These are phyloP conservation scores for Trimorus sp. DNA, from an alignment of 2,888 invertebrate genomes.

Conservation along the genomic window DNA sequence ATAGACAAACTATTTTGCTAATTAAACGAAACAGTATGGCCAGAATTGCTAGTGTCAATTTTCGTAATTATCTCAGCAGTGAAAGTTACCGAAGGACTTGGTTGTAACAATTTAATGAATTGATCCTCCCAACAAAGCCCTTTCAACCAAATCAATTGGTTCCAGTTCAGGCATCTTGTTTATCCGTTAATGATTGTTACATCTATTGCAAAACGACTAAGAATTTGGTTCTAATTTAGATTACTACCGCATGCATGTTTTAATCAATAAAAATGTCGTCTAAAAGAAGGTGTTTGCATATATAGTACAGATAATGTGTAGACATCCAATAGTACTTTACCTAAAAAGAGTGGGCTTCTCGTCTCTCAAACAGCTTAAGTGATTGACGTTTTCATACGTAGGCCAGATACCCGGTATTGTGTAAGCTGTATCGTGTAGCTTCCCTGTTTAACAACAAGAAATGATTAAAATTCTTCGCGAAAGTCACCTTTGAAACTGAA, in stretches of 20 bases:
- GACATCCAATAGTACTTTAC: conserved; percentile 47
- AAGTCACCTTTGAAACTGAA: background rate
- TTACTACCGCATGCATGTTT: conserved; percentile 1
- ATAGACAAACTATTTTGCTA: too few relatives aligned
- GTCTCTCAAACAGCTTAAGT: conserved; percentile 72
- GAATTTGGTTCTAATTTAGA: background rate
- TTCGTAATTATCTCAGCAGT: too few relatives aligned
- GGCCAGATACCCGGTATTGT: conserved; percentile 75
- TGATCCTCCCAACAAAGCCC: too few relatives aligned
- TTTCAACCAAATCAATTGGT: too few relatives aligned
- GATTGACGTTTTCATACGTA: conserved; percentile 74
- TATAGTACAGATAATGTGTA: conserved; percentile 21
- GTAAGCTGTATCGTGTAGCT: conserved; percentile 70
- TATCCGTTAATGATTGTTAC: too few relatives aligned
- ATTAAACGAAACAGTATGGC: too few relatives aligned
- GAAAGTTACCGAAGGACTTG: too few relatives aligned
- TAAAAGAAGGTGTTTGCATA: conserved; percentile 24
- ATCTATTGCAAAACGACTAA: too few relatives aligned
- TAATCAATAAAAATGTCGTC: conserved; percentile 47
- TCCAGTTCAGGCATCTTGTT: too few relatives aligned
- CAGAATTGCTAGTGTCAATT: too few relatives aligned
- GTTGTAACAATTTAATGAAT: too few relatives aligned
- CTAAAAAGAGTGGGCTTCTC: conserved; percentile 71
- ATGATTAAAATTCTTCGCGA: background rate
- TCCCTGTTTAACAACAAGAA: conserved; percentile 62